These are phyloP conservation scores for Caenorhabditis macrosperma DNA, from an alignment of 2,888 invertebrate species.

Conservation along the genomic window DNA sequence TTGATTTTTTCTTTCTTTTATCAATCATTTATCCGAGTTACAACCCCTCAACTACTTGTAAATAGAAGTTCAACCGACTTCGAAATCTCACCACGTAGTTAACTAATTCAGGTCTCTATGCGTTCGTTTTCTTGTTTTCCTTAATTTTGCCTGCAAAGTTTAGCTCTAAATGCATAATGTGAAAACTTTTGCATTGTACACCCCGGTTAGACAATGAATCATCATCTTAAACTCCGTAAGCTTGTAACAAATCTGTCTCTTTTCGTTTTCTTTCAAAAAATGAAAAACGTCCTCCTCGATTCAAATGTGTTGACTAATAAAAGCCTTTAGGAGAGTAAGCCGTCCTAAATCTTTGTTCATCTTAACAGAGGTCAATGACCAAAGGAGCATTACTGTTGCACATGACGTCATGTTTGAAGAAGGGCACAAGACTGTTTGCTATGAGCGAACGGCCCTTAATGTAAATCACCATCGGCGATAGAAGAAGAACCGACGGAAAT, in stretches of 20 bases:
- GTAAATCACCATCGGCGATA: constrained; percentile 25
- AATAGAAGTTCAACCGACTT: constrained; percentile 45
- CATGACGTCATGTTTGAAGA: constrained; percentile 40
- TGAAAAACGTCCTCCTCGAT: too few species aligned
- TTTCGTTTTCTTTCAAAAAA: too few species aligned
- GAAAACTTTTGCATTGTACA: not conserved
- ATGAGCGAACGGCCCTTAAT: constrained; percentile 30
- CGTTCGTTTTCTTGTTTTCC: constrained; percentile 2
- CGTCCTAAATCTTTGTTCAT: too few species aligned
- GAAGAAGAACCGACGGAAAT: constrained; percentile 16
- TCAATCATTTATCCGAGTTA: constrained; percentile 21
- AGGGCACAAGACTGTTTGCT: constrained; percentile 32
- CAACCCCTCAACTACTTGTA: constrained; percentile 30
- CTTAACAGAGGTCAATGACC: too few species aligned
- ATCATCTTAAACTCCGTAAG: not conserved
- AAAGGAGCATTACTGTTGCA: not conserved
- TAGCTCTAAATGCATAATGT: constrained; percentile 23
- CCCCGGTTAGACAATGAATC: constrained; percentile 24
- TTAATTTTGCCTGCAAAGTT: not conserved
- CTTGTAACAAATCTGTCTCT: too few species aligned
- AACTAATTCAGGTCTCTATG: constrained; percentile 47
- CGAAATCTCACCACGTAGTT: constrained; percentile 47
- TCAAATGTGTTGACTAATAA: too few species aligned
- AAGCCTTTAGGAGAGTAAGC: too few species aligned
- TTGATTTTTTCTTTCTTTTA: not conserved